Percentiles rank a stretch among this genome's conserved stretches.
Evolutionary conservation across 2,888 invertebrate species (phyloP).

Genomic region (Chirona hameri): DNA sequence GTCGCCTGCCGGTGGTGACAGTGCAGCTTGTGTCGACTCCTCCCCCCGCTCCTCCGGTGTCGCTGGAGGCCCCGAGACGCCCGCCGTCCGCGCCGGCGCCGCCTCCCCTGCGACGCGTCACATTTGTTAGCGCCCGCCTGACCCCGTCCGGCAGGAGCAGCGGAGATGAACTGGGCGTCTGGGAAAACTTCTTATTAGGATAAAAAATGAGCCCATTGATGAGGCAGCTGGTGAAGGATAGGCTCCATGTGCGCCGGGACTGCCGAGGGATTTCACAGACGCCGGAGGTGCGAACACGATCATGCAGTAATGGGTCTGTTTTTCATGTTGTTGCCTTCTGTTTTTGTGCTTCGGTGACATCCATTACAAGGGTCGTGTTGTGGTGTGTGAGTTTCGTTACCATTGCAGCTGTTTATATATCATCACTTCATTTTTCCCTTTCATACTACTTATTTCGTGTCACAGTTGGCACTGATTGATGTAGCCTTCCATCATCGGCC

Average conservation of each 20-base stretch:
- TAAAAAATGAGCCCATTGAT: background rate
- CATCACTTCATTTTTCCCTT: too few relatives aligned
- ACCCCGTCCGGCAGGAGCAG: too few relatives aligned
- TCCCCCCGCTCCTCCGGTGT: background rate
- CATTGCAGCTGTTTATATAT: too few relatives aligned
- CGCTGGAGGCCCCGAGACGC: background rate
- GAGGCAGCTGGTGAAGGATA: background rate
- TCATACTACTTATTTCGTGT: too few relatives aligned
- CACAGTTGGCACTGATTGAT: too few relatives aligned
- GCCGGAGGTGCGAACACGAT: too few relatives aligned
- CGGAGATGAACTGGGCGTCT: background rate
- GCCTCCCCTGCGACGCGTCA: background rate
- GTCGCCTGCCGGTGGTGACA: too few relatives aligned
- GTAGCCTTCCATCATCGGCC: too few relatives aligned
- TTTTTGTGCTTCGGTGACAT: too few relatives aligned
- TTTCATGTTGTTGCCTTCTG: background rate
- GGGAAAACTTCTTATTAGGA: background rate
- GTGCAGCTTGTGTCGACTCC: background rate
- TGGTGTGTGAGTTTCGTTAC: too few relatives aligned
- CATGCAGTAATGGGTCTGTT: background rate
- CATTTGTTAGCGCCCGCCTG: background rate
- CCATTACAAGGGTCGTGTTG: too few relatives aligned
- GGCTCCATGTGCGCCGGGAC: background rate
- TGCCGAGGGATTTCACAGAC: background rate
- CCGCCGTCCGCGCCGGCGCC: background rate